Base-by-base conservation (phyloP, 2,797 vertebrate genomes). In the Lagocephalus sceleratus region DNA sequence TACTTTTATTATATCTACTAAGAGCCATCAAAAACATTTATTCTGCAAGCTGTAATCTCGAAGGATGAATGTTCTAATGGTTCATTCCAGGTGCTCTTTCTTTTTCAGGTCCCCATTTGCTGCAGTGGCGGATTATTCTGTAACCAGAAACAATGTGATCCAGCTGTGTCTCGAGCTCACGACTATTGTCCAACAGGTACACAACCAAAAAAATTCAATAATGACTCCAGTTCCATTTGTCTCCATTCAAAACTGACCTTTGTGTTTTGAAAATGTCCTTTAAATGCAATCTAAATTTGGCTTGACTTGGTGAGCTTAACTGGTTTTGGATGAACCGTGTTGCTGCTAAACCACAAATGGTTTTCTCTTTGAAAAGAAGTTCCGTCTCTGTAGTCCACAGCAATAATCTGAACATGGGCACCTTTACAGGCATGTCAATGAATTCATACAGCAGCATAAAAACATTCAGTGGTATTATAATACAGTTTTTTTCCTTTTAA, bases 141-240 rank as follows among this genome's bases (percentile, higher is more conserved):
- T 98, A 84, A 98, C 96, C 81, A 93, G 97, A 73, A 99, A 99
- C 88, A 98, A 95, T 59, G 95, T 99, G 66, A 99, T 99, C 88
- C 97, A 98, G 83, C 92, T 99, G 67, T 99, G 97, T 90, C 91
- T 99, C 71, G 97, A 99, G 87, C 90, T 99, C 80, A 99, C 97
- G 46, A 98, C 97, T 51, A 98, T 99, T 44, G 97, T 99, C 67
- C 97, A 99, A 83, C 97, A 99, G 96, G 97, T 92, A 81, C 63
- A 58, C 29, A 5, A 59, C 3, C 3, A 32, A 32, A 11, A 12
- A 1, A 32, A 32, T 11, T 12, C 11, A 17, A 9, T 4, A 17
- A 19, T 10, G 19, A 39, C 5, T 39, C 1, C 14, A 5, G 4
- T 47, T 44, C 19, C 19, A 48, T 49, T 6, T 14, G 2, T 11